Base-by-base conservation (phyloP, 2,797 vertebrate genomes). In the Rhabdophis nuchalis region DNA sequence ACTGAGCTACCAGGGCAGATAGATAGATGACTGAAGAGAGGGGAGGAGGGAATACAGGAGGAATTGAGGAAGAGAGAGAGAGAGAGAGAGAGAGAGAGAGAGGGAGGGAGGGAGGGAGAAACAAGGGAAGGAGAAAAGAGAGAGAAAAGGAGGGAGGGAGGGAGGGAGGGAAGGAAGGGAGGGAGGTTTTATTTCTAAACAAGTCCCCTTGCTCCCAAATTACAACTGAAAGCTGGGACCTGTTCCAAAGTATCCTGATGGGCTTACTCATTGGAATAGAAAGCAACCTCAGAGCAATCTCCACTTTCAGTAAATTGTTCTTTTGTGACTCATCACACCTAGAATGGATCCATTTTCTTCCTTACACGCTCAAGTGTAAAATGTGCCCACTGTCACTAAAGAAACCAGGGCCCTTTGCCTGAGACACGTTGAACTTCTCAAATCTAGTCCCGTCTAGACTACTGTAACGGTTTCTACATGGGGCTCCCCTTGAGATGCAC, bases 11-110 rank as follows among this genome's bases (percentile, higher is more conserved):
- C 53, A 54, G 53, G 53, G 53, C 53, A 54, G 53, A 54, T 54
- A 54, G 53, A 14, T 54, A 54, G 53, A 54, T 54, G 13, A 54
- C 13, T 3, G 46, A 3, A 13, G 3, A 53, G 53, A 53, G 1
- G 11, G 53, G 11, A n/a, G n/a, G 54, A 56, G 6, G 6, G 1
- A 23, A 6, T 2, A 2, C 0, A 20, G 2, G 20, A 23, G 6
- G 57, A 46, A 46, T 46, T 54, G 53, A 54, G 50, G 50, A 7
- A 7, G 50, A 12, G 52, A 53, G 6, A 52, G 50, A 52, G 6
- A 52, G n/a, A n/a, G n/a, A n/a, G 10, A 10, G 2, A 52, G 52
- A 52, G 8, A 52, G 52, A 52, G 53, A 56, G 6, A 1, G 1
- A 23, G 6, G 2, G 7, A 2, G 57, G 7, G 20, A 23, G 6